Evolutionary conservation across 2,797 vertebrate species (phyloP).

Genomic region (Orestias chungarensis): DNA sequence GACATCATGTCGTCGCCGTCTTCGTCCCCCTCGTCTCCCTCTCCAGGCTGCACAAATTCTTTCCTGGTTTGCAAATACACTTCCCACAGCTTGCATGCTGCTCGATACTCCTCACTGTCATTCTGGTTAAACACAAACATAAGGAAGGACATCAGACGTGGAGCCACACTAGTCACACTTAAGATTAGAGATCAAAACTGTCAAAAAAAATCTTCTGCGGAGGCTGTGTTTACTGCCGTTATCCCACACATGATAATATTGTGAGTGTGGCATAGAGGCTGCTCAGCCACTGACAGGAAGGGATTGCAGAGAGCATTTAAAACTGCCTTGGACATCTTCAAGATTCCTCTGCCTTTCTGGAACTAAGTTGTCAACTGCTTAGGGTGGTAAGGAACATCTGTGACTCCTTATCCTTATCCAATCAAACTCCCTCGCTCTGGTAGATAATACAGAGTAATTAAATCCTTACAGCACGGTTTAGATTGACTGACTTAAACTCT

Average conservation of each 20-base stretch:
- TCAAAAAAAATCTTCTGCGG: not conserved
- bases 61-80: conserved; percentile 92
- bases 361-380: not conserved
- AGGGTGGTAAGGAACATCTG: not conserved
- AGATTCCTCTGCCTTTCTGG: not conserved
- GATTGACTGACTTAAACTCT: too few species aligned
- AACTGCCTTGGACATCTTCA: not conserved
- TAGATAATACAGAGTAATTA: not conserved
- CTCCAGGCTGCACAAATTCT: conserved; percentile 93
- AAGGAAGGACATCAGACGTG: not conserved
- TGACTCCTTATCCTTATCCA: not conserved
- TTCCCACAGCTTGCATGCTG: conserved; percentile 92
- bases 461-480: too few species aligned
- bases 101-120: conserved; percentile 91
- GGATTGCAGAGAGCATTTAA: not conserved
- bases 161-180: not conserved
- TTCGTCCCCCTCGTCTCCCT: conserved; percentile 84
- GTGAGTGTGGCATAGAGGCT: not conserved
- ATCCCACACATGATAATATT: not conserved
- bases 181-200: conserved; percentile 1
- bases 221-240: not conserved
- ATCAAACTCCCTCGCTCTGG: not conserved
- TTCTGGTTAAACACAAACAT: conserved; percentile 69
- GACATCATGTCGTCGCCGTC: conserved; percentile 91
- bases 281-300: not conserved